phyloP scores from a whole-genome alignment of 1,140 invertebrate species.

The Monochamus saltuarius region DNA sequence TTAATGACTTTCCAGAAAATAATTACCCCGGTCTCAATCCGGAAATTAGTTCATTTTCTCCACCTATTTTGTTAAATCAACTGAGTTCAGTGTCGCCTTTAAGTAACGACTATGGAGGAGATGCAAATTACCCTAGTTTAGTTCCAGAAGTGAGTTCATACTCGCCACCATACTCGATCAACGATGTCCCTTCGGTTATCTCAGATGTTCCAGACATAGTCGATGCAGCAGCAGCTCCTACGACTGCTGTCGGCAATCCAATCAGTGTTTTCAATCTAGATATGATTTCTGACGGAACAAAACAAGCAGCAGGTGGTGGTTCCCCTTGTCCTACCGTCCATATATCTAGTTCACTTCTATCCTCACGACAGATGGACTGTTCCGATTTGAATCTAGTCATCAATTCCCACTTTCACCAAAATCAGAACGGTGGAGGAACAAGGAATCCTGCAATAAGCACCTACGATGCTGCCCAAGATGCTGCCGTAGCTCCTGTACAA shows the following conservation, averaged over 20 bases:
- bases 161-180: constrained; percentile 37
- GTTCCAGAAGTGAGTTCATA: constrained; percentile 35
- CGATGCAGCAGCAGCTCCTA: constrained; percentile 14
- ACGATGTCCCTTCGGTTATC: constrained; percentile 25
- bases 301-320: constrained; percentile 19
- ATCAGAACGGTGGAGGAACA: constrained; percentile 26
- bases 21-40: constrained; percentile 38
- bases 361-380: constrained; percentile 40
- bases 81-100: constrained; percentile 10
- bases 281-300: constrained; percentile 30
- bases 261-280: constrained; percentile 40
- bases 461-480: constrained; percentile 23
- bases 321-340: constrained; percentile 42
- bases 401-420: constrained; percentile 47
- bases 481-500: constrained; percentile 11
- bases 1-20: too few species aligned
- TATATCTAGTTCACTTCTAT: constrained; percentile 39
- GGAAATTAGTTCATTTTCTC: constrained; percentile 43
- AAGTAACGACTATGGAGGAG: not conserved
- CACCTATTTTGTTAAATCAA: constrained; percentile 34
- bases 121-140: not conserved
- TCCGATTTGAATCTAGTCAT: constrained; percentile 48
- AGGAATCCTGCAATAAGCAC: constrained; percentile 29
- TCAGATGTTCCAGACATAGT: constrained; percentile 1
- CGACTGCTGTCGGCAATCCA: constrained; percentile 20